Conservation (phyloP, 2,797 vertebrate species). For the Acipenser transmontanus region DNA sequence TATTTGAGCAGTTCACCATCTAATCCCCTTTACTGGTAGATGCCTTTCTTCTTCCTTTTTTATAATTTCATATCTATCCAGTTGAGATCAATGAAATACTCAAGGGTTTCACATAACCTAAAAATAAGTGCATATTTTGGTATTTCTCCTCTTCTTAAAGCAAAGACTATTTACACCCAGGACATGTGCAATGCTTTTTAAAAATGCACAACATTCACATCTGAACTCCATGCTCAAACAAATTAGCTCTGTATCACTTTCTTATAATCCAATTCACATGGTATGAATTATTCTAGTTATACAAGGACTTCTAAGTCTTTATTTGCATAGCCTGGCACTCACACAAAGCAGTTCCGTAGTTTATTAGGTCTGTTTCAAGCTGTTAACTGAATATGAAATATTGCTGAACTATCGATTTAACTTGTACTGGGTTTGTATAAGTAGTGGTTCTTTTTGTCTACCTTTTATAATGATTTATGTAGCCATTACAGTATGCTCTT, state of each 20-base stretch:
- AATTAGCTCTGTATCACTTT: not conserved
- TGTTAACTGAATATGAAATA: not conserved
- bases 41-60: conserved; percentile 3
- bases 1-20: not conserved
- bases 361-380: conserved; percentile 2
- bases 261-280: not conserved
- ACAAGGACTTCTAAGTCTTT: no score
- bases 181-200: not conserved
- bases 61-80: not conserved
- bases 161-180: conserved; percentile 1
- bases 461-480: conserved; percentile 12
- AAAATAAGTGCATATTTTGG: not conserved
- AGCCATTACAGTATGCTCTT: not conserved
- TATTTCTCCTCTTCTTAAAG: conserved; percentile 1
- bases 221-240: not conserved
- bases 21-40: not conserved
- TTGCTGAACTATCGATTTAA: conserved; percentile 4
- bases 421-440: not conserved
- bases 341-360: no score
- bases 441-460: conserved; percentile 4
- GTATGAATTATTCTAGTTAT: not conserved
- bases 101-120: conserved; percentile 6
- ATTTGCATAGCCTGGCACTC: no score
- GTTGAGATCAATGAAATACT: conserved; percentile 12
- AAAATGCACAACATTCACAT: not conserved